Conservation (phyloP, 2,888 invertebrate species). For the Sylvicola cinctus region DNA sequence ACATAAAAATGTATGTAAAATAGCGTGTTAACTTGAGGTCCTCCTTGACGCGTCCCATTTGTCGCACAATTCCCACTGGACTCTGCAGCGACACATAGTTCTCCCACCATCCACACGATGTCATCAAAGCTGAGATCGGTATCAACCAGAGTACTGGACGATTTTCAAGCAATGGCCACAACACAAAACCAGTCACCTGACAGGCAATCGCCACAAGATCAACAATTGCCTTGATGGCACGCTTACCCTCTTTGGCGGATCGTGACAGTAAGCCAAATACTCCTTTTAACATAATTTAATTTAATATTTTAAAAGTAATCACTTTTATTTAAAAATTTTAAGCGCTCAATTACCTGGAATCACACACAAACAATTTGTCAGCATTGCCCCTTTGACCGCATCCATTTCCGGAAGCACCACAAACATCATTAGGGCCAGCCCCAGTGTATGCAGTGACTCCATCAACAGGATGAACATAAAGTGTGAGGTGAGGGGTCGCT, state of each 20-base stretch:
- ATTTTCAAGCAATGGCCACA: constrained; percentile 73
- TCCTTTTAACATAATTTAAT: constrained; percentile 10
- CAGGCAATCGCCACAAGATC: constrained; percentile 73
- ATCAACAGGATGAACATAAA: constrained; percentile 44
- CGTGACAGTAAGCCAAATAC: constrained; percentile 55
- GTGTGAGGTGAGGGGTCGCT: constrained; percentile 34
- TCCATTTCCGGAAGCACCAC: constrained; percentile 80
- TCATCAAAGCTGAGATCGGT: constrained; percentile 62
- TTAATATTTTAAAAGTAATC: neutral
- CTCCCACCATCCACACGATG: constrained; percentile 96
- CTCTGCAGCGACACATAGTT: constrained; percentile 83
- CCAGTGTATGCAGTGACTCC: constrained; percentile 76
- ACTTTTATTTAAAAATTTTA: neutral
- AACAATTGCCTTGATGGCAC: constrained; percentile 55
- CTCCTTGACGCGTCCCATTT: constrained; percentile 56
- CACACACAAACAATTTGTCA: constrained; percentile 88
- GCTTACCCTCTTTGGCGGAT: constrained; percentile 58
- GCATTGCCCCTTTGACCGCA: constrained; percentile 86
- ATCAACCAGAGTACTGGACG: constrained; percentile 65
- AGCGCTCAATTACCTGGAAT: constrained; percentile 46
- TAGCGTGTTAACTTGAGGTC: constrained; percentile 63
- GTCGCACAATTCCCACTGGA: constrained; percentile 47
- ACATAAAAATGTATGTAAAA: constrained; percentile 75
- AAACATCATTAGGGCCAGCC: constrained; percentile 70
- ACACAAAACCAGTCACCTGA: constrained; percentile 77